Percentiles rank a stretch among this genome's conserved stretches.
Conservation (phyloP, 1,140 invertebrate genomes). For the Drosophila nannoptera region DNA sequence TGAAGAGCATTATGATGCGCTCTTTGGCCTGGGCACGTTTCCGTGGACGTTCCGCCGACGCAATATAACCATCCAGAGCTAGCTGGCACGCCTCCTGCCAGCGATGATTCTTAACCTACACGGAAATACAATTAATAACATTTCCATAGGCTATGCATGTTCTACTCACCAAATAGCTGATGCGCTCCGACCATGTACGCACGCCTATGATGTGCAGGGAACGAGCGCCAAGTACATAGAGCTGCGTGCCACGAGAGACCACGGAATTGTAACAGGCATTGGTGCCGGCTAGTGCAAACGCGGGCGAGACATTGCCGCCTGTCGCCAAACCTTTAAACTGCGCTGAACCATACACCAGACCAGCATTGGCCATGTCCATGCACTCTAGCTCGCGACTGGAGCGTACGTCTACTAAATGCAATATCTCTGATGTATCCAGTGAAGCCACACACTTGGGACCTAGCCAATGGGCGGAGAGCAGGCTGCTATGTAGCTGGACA, state of each 20-base stretch:
- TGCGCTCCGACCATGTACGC: conserved; percentile 89
- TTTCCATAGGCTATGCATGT: neutral
- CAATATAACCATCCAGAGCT: conserved; percentile 77
- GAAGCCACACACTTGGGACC: conserved; percentile 91
- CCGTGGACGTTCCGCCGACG: conserved; percentile 64
- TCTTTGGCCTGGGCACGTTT: conserved; percentile 75
- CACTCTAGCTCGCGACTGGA: conserved; percentile 91
- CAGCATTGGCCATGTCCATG: conserved; percentile 89
- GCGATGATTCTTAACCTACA: conserved; percentile 82
- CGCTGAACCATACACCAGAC: conserved; percentile 93
- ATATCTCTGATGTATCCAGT: conserved; percentile 90
- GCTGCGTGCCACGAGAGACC: conserved; percentile 87
- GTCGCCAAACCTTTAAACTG: conserved; percentile 94
- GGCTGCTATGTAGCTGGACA: conserved; percentile 84
- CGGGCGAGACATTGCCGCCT: conserved; percentile 83
- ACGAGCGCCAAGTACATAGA: conserved; percentile 91
- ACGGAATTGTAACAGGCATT: conserved; percentile 95
- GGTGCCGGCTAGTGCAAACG: conserved; percentile 85
- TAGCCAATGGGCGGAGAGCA: conserved; percentile 91
- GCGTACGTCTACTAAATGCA: conserved; percentile 93
- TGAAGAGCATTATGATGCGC: conserved; percentile 71
- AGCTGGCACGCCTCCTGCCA: conserved; percentile 82
- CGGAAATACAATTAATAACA: neutral
- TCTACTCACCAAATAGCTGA: conserved; percentile 82
- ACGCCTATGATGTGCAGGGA: conserved; percentile 89